A percentile compares a stretch with the other conserved stretches of the same genome.
These are phyloP conservation scores for Watsonalla binaria DNA, from an alignment of 2,888 invertebrate species.

Conservation along the genomic window DNA sequence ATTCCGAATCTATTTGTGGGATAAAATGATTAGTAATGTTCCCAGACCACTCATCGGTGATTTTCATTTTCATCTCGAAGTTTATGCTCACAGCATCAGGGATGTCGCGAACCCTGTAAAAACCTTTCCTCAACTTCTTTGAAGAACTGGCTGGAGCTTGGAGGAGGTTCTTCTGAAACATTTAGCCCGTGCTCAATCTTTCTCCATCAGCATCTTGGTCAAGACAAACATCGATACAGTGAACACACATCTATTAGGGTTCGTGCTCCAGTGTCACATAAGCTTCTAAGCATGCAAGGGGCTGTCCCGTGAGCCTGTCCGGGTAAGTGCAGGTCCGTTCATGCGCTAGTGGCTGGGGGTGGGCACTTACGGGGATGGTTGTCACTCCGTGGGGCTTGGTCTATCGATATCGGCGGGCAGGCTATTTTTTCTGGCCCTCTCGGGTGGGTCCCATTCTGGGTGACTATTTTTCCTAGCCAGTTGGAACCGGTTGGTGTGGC, in stretches of 20 bases:
- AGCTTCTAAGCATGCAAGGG: constrained; percentile 76
- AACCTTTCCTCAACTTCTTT: too few species aligned
- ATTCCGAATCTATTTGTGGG: too few species aligned
- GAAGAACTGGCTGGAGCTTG: not conserved
- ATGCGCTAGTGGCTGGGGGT: constrained; percentile 64
- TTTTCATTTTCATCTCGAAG: too few species aligned
- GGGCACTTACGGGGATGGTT: constrained; percentile 66
- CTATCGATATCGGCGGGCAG: constrained; percentile 67
- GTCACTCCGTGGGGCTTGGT: constrained; percentile 63
- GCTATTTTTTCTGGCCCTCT: constrained; percentile 68
- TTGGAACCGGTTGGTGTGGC: constrained; percentile 63
- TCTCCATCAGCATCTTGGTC: constrained; percentile 17
- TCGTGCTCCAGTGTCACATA: constrained; percentile 70
- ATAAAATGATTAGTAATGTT: too few species aligned
- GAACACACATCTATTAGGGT: constrained; percentile 60
- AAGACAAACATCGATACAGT: constrained; percentile 42
- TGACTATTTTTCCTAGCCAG: constrained; percentile 71
- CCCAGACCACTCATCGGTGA: too few species aligned
- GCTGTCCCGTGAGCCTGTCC: constrained; percentile 66
- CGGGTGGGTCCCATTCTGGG: constrained; percentile 72
- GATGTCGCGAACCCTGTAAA: too few species aligned
- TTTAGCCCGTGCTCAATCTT: constrained; percentile 1
- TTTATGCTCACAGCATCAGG: too few species aligned
- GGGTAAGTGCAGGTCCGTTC: constrained; percentile 69
- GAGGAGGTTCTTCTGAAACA: not conserved